Percentiles rank a stretch among this genome's conserved stretches.
Evolutionary conservation across 2,113 vertebrate genomes (phyloP).

Genomic region (Calyptomena viridis): DNA sequence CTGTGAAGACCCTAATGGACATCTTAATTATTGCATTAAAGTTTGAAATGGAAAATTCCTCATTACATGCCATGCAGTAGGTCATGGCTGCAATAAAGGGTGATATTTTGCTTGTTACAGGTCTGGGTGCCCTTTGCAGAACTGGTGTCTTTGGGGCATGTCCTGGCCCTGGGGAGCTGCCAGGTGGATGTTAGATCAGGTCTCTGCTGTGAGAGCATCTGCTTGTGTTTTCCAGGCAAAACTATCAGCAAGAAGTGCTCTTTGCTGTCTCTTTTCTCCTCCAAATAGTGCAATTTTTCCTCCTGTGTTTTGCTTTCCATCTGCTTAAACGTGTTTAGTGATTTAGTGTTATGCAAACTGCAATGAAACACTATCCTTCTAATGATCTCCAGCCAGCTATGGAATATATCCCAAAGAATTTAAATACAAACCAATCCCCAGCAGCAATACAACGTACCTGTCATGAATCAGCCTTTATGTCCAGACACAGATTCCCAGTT

Average conservation of each 20-base stretch:
- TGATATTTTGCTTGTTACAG: conserved; percentile 20
- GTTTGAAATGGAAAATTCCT: conserved; percentile 65
- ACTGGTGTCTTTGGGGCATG: conserved; percentile 10
- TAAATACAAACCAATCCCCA: background rate
- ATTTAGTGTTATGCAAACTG: conserved; percentile 38
- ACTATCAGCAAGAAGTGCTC: background rate
- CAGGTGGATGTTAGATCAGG: background rate
- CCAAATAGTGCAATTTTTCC: background rate
- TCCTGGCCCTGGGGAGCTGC: conserved; percentile 12
- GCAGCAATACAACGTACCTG: background rate
- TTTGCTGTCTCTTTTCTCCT: background rate
- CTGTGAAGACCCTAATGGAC: conserved; percentile 54
- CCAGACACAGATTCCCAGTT: background rate
- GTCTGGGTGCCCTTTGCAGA: conserved; percentile 33
- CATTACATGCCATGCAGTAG: conserved; percentile 18
- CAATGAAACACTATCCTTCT: background rate
- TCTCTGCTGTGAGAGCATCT: conserved; percentile 38
- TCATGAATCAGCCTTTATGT: background rate
- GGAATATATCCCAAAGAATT: background rate
- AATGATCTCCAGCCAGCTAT: background rate
- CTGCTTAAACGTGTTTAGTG: conserved; percentile 32
- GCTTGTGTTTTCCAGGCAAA: background rate
- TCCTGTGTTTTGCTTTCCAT: conserved; percentile 21
- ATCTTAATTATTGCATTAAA: conserved; percentile 64
- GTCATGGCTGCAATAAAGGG: conserved; percentile 35